Evolutionary conservation across 2,888 invertebrate species (phyloP).

Genomic region (Eubasilissa splendida): DNA sequence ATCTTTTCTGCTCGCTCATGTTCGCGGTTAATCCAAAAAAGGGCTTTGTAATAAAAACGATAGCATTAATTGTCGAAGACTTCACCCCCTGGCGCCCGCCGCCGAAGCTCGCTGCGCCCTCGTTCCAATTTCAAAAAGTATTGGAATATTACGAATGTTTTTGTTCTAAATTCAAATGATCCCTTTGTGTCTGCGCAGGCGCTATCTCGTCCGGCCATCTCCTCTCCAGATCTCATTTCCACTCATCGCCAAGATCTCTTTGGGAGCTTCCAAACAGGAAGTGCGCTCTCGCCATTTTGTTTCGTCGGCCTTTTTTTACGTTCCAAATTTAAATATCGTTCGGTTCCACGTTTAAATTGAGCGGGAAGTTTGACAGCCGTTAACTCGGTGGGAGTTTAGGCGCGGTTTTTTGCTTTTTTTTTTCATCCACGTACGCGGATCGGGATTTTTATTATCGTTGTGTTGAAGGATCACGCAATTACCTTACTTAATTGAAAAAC

Average conservation of each 20-base stretch:
- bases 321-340: slow-evolving; percentile 52
- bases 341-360: slow-evolving; percentile 54
- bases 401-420: slow-evolving; percentile 5
- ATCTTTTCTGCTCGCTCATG: too few species aligned
- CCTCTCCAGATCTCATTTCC: slow-evolving; percentile 12
- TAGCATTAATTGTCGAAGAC: too few species aligned
- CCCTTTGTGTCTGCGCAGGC: slow-evolving; percentile 42
- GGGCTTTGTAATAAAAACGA: too few species aligned
- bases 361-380: slow-evolving; percentile 55
- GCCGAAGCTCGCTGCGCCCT: neutral
- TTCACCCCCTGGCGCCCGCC: too few species aligned
- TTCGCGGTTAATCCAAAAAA: too few species aligned
- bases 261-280: slow-evolving; percentile 45
- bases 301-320: slow-evolving; percentile 47
- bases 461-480: neutral
- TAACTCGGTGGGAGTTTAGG: slow-evolving; percentile 49
- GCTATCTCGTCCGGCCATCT: slow-evolving; percentile 15
- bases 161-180: slow-evolving; percentile 53
- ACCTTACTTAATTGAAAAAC: neutral
- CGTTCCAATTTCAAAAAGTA: slow-evolving; percentile 29
- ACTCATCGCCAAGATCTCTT: slow-evolving; percentile 39
- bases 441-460: neutral
- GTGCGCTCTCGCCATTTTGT: slow-evolving; percentile 52
- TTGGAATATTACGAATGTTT: slow-evolving; percentile 28
- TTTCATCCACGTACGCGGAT: neutral